Percentiles rank a stretch among this genome's conserved stretches.
These are phyloP conservation scores for Hydrozoanthus gracilis DNA, from an alignment of 92 coral and sea anemone genomes.

Conservation along the genomic window DNA sequence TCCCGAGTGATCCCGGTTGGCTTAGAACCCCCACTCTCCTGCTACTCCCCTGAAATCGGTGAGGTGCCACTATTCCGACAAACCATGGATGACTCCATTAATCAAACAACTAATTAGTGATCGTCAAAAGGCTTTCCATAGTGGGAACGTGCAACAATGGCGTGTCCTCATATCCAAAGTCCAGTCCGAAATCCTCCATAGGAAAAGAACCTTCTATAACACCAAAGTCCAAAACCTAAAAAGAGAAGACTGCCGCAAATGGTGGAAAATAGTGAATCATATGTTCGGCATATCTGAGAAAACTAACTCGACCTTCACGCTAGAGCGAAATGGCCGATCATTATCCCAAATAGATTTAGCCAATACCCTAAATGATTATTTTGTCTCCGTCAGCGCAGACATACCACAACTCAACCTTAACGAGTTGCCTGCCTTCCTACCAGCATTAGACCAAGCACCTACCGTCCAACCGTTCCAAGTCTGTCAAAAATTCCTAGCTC, in stretches of 20 bases:
- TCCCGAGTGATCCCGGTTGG: neutral
- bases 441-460: neutral
- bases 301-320: slow-evolving; percentile 5
- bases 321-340: slow-evolving; percentile 46
- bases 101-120: slow-evolving; percentile 38
- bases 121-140: slow-evolving; percentile 45
- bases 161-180: slow-evolving; percentile 27
- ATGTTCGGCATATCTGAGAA: slow-evolving; percentile 51
- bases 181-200: slow-evolving; percentile 47
- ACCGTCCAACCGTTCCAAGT: slow-evolving; percentile 43
- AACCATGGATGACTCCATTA: slow-evolving; percentile 46
- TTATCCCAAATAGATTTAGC: slow-evolving; percentile 46
- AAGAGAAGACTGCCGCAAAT: slow-evolving; percentile 48
- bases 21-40: too few species aligned
- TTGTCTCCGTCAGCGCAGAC: slow-evolving; percentile 61
- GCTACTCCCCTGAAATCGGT: neutral
- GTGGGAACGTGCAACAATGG: slow-evolving; percentile 44
- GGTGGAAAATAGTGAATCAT: slow-evolving; percentile 53
- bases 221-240: slow-evolving; percentile 44
- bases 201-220: slow-evolving; percentile 48
- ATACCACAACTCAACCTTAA: slow-evolving; percentile 52
- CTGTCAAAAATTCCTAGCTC: slow-evolving; percentile 29
- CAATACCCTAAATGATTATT: slow-evolving; percentile 51
- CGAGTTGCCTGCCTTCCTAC: neutral
- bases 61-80: slow-evolving; percentile 33